These are phyloP conservation scores for Hipparchia sbordonii DNA, from an alignment of 2,888 invertebrate genomes.

Conservation along the genomic window DNA sequence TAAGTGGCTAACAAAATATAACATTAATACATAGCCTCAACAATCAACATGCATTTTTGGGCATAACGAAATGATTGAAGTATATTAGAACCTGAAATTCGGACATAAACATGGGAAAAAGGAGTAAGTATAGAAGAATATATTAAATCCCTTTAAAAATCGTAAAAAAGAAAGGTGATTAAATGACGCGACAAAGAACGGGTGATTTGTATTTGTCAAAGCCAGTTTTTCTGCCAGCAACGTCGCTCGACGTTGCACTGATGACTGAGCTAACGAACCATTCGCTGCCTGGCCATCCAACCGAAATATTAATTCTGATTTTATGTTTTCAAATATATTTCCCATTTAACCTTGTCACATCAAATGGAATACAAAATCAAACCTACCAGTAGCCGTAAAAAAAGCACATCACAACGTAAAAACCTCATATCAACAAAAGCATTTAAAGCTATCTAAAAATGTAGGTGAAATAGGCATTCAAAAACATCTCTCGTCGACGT, in stretches of 20 bases:
- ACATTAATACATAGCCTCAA: too few relatives aligned
- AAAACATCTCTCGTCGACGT: slow-evolving; percentile 69
- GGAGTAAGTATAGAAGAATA: neutral
- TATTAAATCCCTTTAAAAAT: slow-evolving; percentile 6
- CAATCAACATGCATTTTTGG: too few relatives aligned
- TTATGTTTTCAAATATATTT: slow-evolving; percentile 49
- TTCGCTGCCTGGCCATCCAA: slow-evolving; percentile 60
- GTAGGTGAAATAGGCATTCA: slow-evolving; percentile 39
- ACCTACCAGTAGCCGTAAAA: neutral
- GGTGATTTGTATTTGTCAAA: slow-evolving; percentile 73
- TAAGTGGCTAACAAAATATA: too few relatives aligned
- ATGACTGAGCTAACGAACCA: slow-evolving; percentile 73
- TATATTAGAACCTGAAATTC: too few relatives aligned
- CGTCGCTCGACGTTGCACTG: slow-evolving; percentile 59
- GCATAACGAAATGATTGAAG: too few relatives aligned
- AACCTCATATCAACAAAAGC: neutral
- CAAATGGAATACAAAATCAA: slow-evolving; percentile 1
- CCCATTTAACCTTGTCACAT: slow-evolving; percentile 8
- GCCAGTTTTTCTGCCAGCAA: slow-evolving; percentile 68
- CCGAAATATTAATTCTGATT: slow-evolving; percentile 66
- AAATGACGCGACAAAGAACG: slow-evolving; percentile 47
- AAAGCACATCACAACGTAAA: neutral
- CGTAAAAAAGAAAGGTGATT: slow-evolving; percentile 25
- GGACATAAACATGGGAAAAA: neutral
- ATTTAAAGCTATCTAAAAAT: slow-evolving; percentile 9